Base-by-base conservation (phyloP, 1,140 invertebrate genomes). In the Drosophila rufa region DNA sequence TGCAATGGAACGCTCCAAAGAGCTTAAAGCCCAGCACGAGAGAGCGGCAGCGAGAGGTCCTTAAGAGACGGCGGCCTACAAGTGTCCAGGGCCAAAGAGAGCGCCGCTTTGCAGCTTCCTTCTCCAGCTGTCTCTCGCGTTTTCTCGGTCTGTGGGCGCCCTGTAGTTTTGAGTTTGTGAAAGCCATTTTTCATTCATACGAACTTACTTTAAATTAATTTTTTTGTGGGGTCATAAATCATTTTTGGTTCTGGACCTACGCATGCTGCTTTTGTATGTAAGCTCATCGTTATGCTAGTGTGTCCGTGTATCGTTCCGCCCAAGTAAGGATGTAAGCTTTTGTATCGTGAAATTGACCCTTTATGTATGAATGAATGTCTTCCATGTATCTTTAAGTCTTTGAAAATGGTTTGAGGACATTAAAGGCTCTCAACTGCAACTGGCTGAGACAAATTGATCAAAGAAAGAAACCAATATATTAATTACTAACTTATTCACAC, bases 141-240 rank as follows among this genome's bases (percentile, higher is more conserved):
- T 47, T 33, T 56, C 43, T 64, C 27, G 46, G 46, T 66, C 61
- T 60, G 62, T 55, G 59, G 76, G 76, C 45, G 62, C 79, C 78
- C 81, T 89, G 85, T 89, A 89, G 85, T 90, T 90, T 89, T 67
- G 57, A 66, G 85, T 90, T 89, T 90, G 85, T 90, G 84, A 90
- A 90, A 91, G 75, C 84, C 85, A 91, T 91, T 91, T 91, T 92
- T 92, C 90, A 92, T 92, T 92, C 90, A 92, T 92, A 87, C 91
- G 91, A 92, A 92, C 89, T 92, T 90, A 90, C 86, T 90, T 90
- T 89, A 91, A 91, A 91, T 91, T 91, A 91, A 91, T 91, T 91
- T 91, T 91, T 87, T 90, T 89, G 80, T 82, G 83, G 75, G 78
- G 67, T 84, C 89, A 91, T 91, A 91, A 91, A 91, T 91, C 89